phyloP scores from a whole-genome alignment of 2,113 vertebrate species.

The Paratilapia polleni region DNA sequence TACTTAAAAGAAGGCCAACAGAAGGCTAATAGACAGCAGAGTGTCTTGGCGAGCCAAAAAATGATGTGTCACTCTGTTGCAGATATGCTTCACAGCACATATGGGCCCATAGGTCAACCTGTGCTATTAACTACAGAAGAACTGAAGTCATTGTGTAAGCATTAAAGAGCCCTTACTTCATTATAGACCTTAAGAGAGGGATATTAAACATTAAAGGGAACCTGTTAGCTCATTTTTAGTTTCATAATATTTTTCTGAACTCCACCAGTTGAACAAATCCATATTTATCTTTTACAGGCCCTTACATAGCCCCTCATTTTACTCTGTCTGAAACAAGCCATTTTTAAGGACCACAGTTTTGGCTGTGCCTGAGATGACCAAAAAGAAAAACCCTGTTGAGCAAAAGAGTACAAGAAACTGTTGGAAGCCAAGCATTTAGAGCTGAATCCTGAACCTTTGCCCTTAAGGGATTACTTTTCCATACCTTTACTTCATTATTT shows the following conservation, averaged over 20 bases:
- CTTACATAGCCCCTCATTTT: neutral
- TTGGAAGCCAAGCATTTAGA: neutral
- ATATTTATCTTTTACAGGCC: neutral
- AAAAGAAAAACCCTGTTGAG: neutral
- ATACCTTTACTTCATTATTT: neutral
- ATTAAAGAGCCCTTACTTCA: neutral
- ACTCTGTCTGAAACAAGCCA: neutral
- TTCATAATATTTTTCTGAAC: neutral
- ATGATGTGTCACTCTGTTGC: neutral
- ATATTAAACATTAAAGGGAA: no score
- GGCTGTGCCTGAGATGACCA: constrained; percentile 2
- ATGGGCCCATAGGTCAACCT: neutral
- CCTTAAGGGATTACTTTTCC: neutral
- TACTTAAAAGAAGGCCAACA: neutral
- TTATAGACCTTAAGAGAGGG: neutral
- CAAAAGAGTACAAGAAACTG: neutral
- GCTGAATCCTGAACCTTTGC: neutral
- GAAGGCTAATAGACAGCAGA: neutral
- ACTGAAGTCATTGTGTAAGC: neutral
- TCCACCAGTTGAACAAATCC: neutral
- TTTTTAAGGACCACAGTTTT: neutral
- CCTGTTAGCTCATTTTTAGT: neutral
- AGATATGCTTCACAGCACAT: neutral
- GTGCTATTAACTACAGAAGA: neutral
- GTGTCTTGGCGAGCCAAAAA: neutral